These are phyloP conservation scores for Callocephalon fimbriatum DNA, from an alignment of 2,113 vertebrate species.

Conservation along the genomic window DNA sequence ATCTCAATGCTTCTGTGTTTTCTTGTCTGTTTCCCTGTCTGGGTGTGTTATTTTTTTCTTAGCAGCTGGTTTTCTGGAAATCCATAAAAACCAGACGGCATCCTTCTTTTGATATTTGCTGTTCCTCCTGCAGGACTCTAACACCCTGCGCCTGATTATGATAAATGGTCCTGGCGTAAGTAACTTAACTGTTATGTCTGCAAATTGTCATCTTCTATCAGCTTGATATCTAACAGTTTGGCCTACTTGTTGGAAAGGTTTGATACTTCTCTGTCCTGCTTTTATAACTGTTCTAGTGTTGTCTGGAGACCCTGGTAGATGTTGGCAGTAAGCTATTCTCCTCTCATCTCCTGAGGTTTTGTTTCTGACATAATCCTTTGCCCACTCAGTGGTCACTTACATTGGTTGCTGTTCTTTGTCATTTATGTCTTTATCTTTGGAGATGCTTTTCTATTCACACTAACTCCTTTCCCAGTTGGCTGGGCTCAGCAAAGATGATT, in stretches of 20 bases:
- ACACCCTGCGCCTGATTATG: neutral
- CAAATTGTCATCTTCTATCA: neutral
- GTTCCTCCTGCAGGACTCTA: constrained; percentile 2
- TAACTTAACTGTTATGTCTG: neutral
- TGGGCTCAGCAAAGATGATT: neutral
- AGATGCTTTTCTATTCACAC: neutral
- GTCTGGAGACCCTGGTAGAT: neutral
- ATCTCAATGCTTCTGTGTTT: neutral
- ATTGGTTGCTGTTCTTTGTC: neutral
- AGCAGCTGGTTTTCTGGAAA: neutral
- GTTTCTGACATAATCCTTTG: neutral
- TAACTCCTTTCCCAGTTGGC: neutral
- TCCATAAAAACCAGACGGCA: neutral
- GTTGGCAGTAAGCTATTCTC: neutral
- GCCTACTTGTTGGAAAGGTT: neutral
- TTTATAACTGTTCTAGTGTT: neutral
- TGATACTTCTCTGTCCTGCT: neutral
- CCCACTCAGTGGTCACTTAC: neutral
- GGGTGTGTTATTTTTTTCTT: neutral
- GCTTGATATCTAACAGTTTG: neutral
- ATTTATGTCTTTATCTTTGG: neutral
- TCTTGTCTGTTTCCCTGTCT: neutral
- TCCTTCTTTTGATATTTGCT: neutral
- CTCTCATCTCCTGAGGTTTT: neutral
- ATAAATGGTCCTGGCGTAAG: neutral